Conservation (phyloP, 1,140 invertebrate genomes). For the Drosophila repleta region DNA sequence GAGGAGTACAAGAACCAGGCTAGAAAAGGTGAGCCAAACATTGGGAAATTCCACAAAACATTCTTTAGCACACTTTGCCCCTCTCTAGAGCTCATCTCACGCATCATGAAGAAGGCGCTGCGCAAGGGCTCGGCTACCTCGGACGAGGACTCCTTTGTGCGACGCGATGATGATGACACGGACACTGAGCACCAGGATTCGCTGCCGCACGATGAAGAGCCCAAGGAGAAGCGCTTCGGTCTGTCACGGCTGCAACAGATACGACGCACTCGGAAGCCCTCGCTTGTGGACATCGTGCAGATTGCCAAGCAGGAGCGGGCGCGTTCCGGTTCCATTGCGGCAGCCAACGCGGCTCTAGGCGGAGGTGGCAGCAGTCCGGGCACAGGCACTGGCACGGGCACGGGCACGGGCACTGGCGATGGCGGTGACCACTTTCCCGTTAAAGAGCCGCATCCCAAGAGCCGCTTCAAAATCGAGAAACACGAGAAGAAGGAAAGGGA, state of each 20-base stretch:
- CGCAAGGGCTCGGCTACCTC: slow-evolving; percentile 86
- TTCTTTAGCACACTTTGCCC: slow-evolving; percentile 16
- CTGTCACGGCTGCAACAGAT: slow-evolving; percentile 76
- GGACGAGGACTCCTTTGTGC: slow-evolving; percentile 84
- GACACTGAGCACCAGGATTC: slow-evolving; percentile 88
- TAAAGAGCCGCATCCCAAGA: slow-evolving; percentile 67
- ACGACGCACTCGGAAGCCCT: slow-evolving; percentile 76
- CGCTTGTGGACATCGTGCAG: slow-evolving; percentile 79
- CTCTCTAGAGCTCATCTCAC: slow-evolving; percentile 86
- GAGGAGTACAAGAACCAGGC: slow-evolving; percentile 82
- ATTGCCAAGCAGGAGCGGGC: slow-evolving; percentile 79
- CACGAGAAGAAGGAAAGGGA: slow-evolving; percentile 56
- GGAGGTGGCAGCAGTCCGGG: slow-evolving; percentile 20
- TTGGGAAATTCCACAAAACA: slow-evolving; percentile 6
- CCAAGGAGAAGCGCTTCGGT: slow-evolving; percentile 67
- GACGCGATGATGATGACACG: slow-evolving; percentile 85
- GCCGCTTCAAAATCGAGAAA: slow-evolving; percentile 71
- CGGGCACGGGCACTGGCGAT: background rate
- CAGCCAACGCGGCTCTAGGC: slow-evolving; percentile 28
- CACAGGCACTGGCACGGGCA: slow-evolving; percentile 11
- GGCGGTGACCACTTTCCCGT: slow-evolving; percentile 51
- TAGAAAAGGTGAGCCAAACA: slow-evolving; percentile 67
- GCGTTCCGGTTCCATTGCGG: slow-evolving; percentile 61
- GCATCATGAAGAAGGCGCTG: slow-evolving; percentile 87
- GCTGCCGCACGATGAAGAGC: slow-evolving; percentile 86